Conservation (phyloP, 1,140 invertebrate species). For the Drosophila equinoxialis region DNA sequence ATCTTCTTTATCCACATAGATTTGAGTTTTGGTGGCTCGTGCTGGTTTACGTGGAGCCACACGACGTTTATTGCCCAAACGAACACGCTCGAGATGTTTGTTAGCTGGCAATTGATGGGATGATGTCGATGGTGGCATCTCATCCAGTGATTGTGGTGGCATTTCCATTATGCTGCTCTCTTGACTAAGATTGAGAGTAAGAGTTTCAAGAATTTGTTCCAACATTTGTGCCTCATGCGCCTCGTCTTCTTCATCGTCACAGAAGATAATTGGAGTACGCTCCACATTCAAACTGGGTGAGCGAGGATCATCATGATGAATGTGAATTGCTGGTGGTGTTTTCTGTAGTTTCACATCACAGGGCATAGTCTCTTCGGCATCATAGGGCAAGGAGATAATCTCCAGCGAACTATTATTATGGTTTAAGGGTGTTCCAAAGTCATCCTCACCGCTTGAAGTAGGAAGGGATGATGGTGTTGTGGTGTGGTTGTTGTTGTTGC, state of each 20-base stretch:
- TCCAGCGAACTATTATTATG: constrained; percentile 65
- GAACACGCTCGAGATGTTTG: constrained; percentile 76
- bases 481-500: not conserved
- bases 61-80: constrained; percentile 59
- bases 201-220: constrained; percentile 71
- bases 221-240: constrained; percentile 67
- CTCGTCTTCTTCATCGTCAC: constrained; percentile 72
- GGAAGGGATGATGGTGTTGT: not conserved
- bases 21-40: constrained; percentile 54
- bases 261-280: constrained; percentile 83
- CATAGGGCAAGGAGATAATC: constrained; percentile 58
- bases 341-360: constrained; percentile 45
- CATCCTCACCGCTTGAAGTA: constrained; percentile 11
- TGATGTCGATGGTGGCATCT: not conserved
- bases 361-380: constrained; percentile 67
- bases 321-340: constrained; percentile 32
- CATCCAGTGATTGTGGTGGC: constrained; percentile 20
- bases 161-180: constrained; percentile 59
- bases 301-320: constrained; percentile 78
- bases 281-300: constrained; percentile 83
- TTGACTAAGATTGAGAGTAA: constrained; percentile 68
- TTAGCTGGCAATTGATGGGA: constrained; percentile 41
- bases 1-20: constrained; percentile 68
- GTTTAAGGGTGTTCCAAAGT: constrained; percentile 15
- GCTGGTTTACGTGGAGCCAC: constrained; percentile 60